Evolutionary conservation across 2,797 vertebrate genomes (phyloP).

Genomic region (Brotogeris chrysoptera): DNA sequence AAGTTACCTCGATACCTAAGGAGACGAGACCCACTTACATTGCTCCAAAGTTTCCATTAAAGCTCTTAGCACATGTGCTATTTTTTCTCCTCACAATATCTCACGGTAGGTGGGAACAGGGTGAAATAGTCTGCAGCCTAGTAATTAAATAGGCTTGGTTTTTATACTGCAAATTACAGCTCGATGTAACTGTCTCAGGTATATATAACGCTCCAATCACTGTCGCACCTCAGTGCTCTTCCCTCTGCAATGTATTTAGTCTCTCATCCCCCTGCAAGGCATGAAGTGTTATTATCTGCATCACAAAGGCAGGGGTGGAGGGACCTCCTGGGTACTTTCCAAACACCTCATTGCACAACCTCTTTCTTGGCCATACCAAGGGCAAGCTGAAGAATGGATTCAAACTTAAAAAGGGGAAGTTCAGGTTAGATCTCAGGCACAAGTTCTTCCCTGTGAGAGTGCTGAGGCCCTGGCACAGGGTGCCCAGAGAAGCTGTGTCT

Average conservation of each 20-base stretch:
- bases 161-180: neutral
- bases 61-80: slow-evolving; percentile 4
- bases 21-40: slow-evolving; percentile 21
- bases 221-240: neutral
- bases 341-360: neutral
- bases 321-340: neutral
- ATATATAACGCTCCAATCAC: neutral
- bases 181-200: neutral
- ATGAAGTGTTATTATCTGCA: neutral
- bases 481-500: neutral
- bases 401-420: neutral
- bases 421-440: neutral
- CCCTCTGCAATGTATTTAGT: neutral
- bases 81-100: slow-evolving; percentile 29
- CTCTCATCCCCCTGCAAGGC: neutral
- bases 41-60: neutral
- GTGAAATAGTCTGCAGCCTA: slow-evolving; percentile 40
- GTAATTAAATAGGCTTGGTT: slow-evolving; percentile 32
- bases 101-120: slow-evolving; percentile 14
- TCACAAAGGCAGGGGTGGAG: neutral
- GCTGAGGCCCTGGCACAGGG: neutral
- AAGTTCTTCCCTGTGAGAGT: neutral
- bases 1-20: neutral
- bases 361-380: neutral
- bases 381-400: neutral